Conservation (phyloP, 2,113 vertebrate species). For the Narcine bancroftii region DNA sequence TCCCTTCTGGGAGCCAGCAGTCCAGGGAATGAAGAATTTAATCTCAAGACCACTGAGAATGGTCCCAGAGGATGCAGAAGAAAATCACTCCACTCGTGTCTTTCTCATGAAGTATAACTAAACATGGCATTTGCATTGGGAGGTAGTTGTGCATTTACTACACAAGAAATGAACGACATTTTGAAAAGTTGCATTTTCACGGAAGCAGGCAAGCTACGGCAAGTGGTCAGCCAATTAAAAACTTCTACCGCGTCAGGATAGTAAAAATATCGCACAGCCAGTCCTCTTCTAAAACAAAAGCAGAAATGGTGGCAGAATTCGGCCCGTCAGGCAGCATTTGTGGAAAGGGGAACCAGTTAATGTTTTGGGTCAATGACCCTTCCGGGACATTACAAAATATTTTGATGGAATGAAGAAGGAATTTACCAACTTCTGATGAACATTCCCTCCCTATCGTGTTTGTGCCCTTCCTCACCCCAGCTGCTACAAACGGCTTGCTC, state of each 20-base stretch:
- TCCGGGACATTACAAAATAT: too few relatives aligned
- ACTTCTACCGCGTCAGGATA: not conserved
- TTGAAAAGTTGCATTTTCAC: not conserved
- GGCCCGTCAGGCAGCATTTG: too few relatives aligned
- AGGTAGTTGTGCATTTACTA: not conserved
- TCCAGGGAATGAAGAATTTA: not conserved
- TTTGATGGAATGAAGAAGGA: too few relatives aligned
- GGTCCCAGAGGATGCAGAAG: not conserved
- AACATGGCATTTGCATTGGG: not conserved
- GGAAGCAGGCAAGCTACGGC: not conserved
- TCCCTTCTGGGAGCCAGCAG: not conserved
- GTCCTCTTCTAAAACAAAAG: too few relatives aligned
- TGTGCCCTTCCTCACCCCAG: too few relatives aligned
- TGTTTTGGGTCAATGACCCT: too few relatives aligned
- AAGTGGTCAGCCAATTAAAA: too few relatives aligned
- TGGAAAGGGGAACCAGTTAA: too few relatives aligned
- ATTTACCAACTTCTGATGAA: too few relatives aligned
- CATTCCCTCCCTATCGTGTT: too few relatives aligned
- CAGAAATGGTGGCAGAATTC: too few relatives aligned
- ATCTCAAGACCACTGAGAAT: not conserved
- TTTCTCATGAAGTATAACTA: not conserved
- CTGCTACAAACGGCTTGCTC: too few relatives aligned
- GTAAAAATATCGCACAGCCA: not conserved
- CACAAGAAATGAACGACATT: not conserved
- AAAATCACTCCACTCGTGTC: not conserved